These are phyloP conservation scores for Chaetogeoica ovagalla DNA, from an alignment of 2,888 invertebrate genomes.

Conservation along the genomic window DNA sequence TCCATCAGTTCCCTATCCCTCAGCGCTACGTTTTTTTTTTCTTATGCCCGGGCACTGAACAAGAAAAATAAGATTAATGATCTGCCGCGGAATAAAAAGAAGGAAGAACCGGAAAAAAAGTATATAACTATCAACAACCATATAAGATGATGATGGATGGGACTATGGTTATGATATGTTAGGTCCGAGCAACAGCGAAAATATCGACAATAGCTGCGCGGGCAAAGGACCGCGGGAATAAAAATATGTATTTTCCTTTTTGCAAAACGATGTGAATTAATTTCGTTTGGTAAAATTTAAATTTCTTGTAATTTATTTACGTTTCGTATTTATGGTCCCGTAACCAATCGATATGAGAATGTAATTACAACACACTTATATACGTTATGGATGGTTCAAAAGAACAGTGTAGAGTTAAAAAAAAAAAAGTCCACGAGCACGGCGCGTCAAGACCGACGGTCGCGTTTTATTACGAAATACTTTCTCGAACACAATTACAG, in stretches of 20 bases:
- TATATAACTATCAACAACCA: constrained; percentile 49
- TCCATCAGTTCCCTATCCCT: constrained; percentile 20
- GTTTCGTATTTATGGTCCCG: not conserved
- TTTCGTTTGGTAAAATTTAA: constrained; percentile 39
- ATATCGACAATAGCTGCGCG: constrained; percentile 40
- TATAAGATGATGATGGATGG: constrained; percentile 52
- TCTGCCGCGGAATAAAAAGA: constrained; percentile 33
- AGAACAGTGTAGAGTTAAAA: too few species aligned
- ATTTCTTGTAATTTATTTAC: constrained; percentile 4
- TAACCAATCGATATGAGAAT: not conserved
- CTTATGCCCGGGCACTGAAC: constrained; percentile 25
- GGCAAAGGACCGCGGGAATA: constrained; percentile 21
- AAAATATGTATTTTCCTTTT: constrained; percentile 17
- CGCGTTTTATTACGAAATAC: too few species aligned
- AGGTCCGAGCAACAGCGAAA: constrained; percentile 27
- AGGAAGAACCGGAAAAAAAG: constrained; percentile 32
- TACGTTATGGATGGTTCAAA: too few species aligned
- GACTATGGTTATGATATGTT: constrained; percentile 31
- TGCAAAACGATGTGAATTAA: constrained; percentile 30
- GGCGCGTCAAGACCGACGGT: too few species aligned
- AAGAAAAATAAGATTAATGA: constrained; percentile 53
- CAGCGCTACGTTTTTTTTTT: constrained; percentile 44
- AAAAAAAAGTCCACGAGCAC: too few species aligned
- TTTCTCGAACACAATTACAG: too few species aligned
- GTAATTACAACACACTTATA: too few species aligned